A percentile compares a stretch with the other conserved stretches of the same genome.
Conservation (phyloP, 2,888 invertebrate species). For the Tuberolachnus salignus region DNA sequence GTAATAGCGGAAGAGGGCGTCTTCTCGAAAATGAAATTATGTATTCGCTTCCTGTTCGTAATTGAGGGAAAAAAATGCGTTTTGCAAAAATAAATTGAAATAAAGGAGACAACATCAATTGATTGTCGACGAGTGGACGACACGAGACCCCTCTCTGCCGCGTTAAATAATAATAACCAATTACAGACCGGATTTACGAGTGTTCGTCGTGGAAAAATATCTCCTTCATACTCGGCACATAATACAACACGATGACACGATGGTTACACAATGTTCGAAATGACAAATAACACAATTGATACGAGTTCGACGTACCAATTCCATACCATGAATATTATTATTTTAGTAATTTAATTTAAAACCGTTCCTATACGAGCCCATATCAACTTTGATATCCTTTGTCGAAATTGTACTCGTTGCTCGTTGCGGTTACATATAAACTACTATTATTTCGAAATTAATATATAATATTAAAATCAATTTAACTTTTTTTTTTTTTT, state of each 20-base stretch:
- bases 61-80: slow-evolving; percentile 48
- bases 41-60: slow-evolving; percentile 49
- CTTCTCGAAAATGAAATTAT: slow-evolving; percentile 38
- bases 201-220: slow-evolving; percentile 42
- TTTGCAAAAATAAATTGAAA: slow-evolving; percentile 54
- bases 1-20: slow-evolving; percentile 41
- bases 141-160: neutral
- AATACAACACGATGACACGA: neutral
- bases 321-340: too few species aligned
- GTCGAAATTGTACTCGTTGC: too few species aligned
- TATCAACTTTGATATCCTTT: too few species aligned
- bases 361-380: too few species aligned
- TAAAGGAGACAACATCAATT: slow-evolving; percentile 46
- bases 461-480: too few species aligned
- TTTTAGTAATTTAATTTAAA: too few species aligned
- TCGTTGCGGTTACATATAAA: too few species aligned
- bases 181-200: slow-evolving; percentile 50
- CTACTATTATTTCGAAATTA: too few species aligned
- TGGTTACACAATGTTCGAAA: neutral
- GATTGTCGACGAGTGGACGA: slow-evolving; percentile 31
- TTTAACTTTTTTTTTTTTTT: too few species aligned
- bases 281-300: slow-evolving; percentile 16
- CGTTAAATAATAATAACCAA: slow-evolving; percentile 53
- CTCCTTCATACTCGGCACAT: neutral
- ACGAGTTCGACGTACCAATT: neutral